These are phyloP conservation scores for Embiotoca jacksoni DNA, from an alignment of 2,113 vertebrate genomes.

Conservation along the genomic window DNA sequence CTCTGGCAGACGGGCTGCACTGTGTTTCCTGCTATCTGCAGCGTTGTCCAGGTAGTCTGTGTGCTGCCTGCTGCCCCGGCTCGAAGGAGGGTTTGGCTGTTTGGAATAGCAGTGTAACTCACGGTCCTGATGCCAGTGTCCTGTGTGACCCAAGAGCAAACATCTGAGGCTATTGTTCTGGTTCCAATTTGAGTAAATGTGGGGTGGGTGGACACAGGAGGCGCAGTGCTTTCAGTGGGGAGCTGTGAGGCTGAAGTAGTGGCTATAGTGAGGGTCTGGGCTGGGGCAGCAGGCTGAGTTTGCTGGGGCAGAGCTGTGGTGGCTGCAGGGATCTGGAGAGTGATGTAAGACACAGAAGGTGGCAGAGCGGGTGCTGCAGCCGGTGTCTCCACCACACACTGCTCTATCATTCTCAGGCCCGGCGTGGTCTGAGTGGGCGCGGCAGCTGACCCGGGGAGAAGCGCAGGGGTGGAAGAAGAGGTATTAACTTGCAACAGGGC, in stretches of 20 bases:
- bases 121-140: conserved; percentile 60
- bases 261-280: conserved; percentile 59
- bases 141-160: conserved; percentile 51
- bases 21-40: conserved; percentile 95
- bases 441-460: conserved; percentile 79
- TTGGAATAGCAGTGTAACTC: conserved; percentile 72
- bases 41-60: conserved; percentile 97
- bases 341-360: conserved; percentile 83
- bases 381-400: conserved; percentile 71
- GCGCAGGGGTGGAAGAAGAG: conserved; percentile 80
- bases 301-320: conserved; percentile 72
- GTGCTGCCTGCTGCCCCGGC: conserved; percentile 87
- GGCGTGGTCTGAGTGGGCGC: conserved; percentile 82
- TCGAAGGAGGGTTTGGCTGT: conserved; percentile 72
- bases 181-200: conserved; percentile 46
- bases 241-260: conserved; percentile 61
- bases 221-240: conserved; percentile 30
- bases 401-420: conserved; percentile 84
- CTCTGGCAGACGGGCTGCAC: conserved; percentile 94
- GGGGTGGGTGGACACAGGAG: conserved; percentile 41
- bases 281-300: conserved; percentile 61
- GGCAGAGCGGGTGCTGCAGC: conserved; percentile 67
- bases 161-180: conserved; percentile 44
- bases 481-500: conserved; percentile 86
- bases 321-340: conserved; percentile 80